Evolutionary conservation across 1,140 invertebrate species (phyloP), one percentile per base, ranked within the genome.

Genomic region (Sweltsa coloradensis): DNA sequence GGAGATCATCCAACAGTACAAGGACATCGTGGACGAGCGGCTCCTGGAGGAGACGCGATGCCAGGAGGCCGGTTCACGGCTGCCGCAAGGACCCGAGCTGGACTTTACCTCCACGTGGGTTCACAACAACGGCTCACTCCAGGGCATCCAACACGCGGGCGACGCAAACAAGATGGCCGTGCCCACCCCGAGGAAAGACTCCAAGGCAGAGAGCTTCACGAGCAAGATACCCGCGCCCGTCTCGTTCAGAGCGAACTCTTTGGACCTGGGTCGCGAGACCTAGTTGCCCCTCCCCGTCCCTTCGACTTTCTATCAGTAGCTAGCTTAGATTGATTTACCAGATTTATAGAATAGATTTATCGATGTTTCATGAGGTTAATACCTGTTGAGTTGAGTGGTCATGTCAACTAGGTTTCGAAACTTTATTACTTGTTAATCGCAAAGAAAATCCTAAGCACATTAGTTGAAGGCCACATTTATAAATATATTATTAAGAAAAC

Each of bases 101-200:
- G 78, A 80, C 42, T 81, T 81, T 47, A 77, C 79, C 5, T 73
- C 73, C 21, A 77, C 77, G n/a, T 82, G 79, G 79, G 75, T 81
- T n/a, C 77, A 81, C 62, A 77, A 74, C 13, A 47, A 47, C 25
- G 46, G 46, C 0, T 40, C 34, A 16, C 6, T 22, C 3, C 34
- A 27, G 18, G n/a, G 46, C 11, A 47, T 39, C 31, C 25, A 21
- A 37, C 36, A 37, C 18, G 23, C 4, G 16, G 23, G 18, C 5
- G 7, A 16, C 11, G n/a, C 11, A 37, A 37, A 37, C 16, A 37
- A 37, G 23, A 5, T 11, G 25, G 46, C 25, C 18, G 36, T 22
- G 5, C 46, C 46, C 5, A 26, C 23, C 16, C 46, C 46, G 2
- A 40, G 46, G 16, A 40, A 29, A n/a, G 46, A 47, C 26, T 47